Base-by-base conservation (phyloP, 2,888 invertebrate species). In the Gastrophysa polygoni region DNA sequence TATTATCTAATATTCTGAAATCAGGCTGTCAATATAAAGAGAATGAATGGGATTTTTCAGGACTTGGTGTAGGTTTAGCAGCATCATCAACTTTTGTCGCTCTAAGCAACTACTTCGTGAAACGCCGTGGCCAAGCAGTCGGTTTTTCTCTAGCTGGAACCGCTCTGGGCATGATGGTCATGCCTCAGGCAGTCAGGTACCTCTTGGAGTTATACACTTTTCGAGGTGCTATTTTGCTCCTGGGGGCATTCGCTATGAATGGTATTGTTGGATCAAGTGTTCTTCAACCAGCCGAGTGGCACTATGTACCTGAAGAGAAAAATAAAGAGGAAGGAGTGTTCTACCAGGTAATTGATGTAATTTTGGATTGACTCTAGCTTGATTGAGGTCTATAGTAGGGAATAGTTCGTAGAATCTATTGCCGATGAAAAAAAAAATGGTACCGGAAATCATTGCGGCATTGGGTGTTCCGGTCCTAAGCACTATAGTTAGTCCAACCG, bases 71-170 rank as follows among this genome's bases (percentile, higher is more conserved):
- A 58, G 92, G 92, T 8, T 83, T 92, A 29, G 89, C 91, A 0
- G 88, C 90, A 14, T 87, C 92, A 11, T 89, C 91, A 11, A 89
- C 91, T 0, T 91, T 92, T 78, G 91, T 92, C 8, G 90, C 92
- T 0, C 81, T 92, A 1, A 92, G 91, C 80, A 89, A 91, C 74
- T 92, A 89, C 77, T 92, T 92, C 77, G 85, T 88, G 14, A 88
- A 89, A 77, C 89, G 89, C 77, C 86, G 92, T 18, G 91, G 92
- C 0, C 91, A 91, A 78, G 92, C 92, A 0, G 90, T 92, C 6
- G 92, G 92, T 0, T 82, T 91, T 20, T 91, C 91, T 0, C 89
- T 92, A 86, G 91, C 91, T 0, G 92, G 92, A 0, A 91, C 91
- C 0, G 91, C 91, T 3, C 84, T 92, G 71, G 92, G 91, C 2